Percentiles rank a stretch among this genome's conserved stretches.
phyloP scores from a whole-genome alignment of 2,113 vertebrate species.

The Melanocharis versteri region DNA sequence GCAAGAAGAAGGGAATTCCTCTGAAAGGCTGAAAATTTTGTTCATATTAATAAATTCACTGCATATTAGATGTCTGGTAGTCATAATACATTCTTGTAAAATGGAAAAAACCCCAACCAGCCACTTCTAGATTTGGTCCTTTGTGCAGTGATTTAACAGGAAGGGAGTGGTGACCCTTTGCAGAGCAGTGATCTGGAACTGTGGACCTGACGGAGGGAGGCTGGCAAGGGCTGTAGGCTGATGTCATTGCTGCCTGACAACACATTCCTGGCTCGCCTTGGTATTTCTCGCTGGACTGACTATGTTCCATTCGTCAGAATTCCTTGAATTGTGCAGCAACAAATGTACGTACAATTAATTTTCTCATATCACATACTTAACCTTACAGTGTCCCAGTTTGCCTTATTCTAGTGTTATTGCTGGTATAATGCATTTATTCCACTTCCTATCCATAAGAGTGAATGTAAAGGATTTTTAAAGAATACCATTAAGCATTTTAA shows the following conservation, averaged over 20 bases:
- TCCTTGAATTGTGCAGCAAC: neutral
- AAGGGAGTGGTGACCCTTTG: conserved; percentile 31
- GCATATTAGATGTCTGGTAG: neutral
- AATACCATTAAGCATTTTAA: neutral
- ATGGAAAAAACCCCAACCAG: neutral
- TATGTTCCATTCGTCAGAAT: conserved; percentile 19
- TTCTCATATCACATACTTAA: neutral
- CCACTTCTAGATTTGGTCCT: neutral
- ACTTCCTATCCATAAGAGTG: neutral
- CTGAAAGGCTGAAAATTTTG: neutral
- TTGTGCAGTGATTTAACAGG: neutral
- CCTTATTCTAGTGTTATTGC: neutral
- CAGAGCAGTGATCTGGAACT: neutral
- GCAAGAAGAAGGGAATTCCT: neutral
- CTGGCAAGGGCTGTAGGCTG: conserved; percentile 1
- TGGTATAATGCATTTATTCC: neutral
- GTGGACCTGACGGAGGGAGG: neutral
- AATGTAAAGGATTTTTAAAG: neutral
- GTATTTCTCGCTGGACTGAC: neutral
- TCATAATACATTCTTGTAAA: neutral
- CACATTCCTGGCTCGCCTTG: conserved; percentile 23
- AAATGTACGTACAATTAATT: neutral
- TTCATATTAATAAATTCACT: neutral
- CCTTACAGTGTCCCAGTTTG: neutral
- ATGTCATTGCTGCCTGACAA: conserved; percentile 28